Conservation (phyloP, 2,113 vertebrate genomes). For the Petaurus breviceps region DNA sequence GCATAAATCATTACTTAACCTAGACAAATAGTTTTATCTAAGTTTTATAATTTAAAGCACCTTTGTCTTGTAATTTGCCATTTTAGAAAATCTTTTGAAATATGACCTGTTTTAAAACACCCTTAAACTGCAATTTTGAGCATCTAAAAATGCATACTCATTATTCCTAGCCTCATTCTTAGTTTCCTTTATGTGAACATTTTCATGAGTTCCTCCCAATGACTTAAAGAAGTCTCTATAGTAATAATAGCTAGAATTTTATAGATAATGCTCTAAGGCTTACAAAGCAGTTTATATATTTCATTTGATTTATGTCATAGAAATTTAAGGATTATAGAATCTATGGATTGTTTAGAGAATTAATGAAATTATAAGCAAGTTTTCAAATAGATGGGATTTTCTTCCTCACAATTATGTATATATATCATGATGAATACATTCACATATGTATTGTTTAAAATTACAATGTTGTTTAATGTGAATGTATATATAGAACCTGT, state of each 20-base stretch:
- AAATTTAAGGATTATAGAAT: neutral
- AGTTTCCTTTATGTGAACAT: slow-evolving; percentile 39
- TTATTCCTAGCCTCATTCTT: neutral
- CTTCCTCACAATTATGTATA: neutral
- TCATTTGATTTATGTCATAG: neutral
- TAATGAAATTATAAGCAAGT: neutral
- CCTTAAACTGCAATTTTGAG: neutral
- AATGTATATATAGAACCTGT: too few relatives aligned
- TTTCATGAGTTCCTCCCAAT: neutral
- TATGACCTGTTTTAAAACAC: neutral
- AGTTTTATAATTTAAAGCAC: slow-evolving; percentile 20
- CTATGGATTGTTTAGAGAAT: neutral
- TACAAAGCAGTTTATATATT: neutral
- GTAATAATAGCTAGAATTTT: neutral
- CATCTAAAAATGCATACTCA: neutral
- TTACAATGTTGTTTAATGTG: neutral
- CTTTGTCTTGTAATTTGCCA: neutral
- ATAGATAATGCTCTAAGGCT: neutral
- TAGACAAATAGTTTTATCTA: neutral
- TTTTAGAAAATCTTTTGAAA: slow-evolving; percentile 36
- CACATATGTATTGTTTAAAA: neutral
- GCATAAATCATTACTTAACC: slow-evolving; percentile 4
- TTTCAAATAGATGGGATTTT: neutral
- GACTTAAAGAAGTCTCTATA: slow-evolving; percentile 9
- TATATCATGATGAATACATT: neutral